A percentile compares a stretch with the other conserved stretches of the same genome.
Conservation (phyloP, 2,888 invertebrate species). For the Hedya salicella region DNA sequence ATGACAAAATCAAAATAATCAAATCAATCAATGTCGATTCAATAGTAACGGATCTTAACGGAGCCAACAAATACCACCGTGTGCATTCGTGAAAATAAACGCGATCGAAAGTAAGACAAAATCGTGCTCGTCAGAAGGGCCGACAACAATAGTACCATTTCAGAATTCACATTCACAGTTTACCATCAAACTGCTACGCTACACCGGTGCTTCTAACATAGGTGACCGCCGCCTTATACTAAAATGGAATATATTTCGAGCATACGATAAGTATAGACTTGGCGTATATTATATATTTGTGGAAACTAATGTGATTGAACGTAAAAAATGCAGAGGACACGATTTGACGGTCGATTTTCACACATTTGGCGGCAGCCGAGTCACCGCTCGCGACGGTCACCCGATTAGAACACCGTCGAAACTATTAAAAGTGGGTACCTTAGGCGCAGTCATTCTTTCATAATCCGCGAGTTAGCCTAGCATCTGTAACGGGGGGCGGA, state of each 20-base stretch:
- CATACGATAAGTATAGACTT: too few species aligned
- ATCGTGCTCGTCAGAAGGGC: slow-evolving; percentile 8
- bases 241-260: too few species aligned
- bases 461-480: slow-evolving; percentile 23
- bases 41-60: neutral
- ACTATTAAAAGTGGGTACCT: slow-evolving; percentile 39
- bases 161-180: slow-evolving; percentile 18
- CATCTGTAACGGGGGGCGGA: slow-evolving; percentile 9
- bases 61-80: neutral
- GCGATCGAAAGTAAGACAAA: slow-evolving; percentile 13
- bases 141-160: slow-evolving; percentile 17
- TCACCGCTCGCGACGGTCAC: slow-evolving; percentile 1
- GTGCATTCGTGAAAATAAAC: slow-evolving; percentile 22
- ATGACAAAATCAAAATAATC: slow-evolving; percentile 36
- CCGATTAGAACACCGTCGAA: slow-evolving; percentile 20
- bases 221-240: slow-evolving; percentile 3
- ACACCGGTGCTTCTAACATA: slow-evolving; percentile 18
- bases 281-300: too few species aligned
- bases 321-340: too few species aligned
- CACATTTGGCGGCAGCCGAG: too few species aligned
- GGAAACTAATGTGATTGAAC: too few species aligned
- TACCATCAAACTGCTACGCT: slow-evolving; percentile 28
- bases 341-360: too few species aligned
- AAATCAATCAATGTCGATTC: slow-evolving; percentile 3
- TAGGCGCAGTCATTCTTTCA: slow-evolving; percentile 29